These are phyloP conservation scores for Philhelius pedissequus DNA, from an alignment of 2,888 invertebrate genomes.

Conservation along the genomic window DNA sequence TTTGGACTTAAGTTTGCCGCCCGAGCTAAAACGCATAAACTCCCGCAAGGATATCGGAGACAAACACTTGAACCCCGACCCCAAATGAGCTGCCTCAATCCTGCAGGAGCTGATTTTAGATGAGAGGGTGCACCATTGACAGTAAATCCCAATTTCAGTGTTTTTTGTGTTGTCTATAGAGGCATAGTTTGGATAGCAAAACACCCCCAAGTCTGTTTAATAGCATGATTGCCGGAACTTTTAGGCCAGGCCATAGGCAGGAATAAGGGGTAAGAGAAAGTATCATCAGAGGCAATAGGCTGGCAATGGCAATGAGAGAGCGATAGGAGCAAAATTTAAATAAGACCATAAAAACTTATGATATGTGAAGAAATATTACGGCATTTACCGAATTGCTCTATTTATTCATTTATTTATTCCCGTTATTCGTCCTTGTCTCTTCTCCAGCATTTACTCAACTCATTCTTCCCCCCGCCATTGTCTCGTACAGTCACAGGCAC, in stretches of 20 bases:
- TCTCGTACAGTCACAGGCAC: no score
- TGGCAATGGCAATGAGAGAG: constrained; percentile 45
- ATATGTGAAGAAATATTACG: constrained; percentile 78
- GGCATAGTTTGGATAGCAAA: neutral
- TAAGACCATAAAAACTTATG: constrained; percentile 78
- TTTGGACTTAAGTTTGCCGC: constrained; percentile 55
- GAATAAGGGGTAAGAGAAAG: neutral
- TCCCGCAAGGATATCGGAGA: constrained; percentile 61
- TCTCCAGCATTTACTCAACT: neutral
- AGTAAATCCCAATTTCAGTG: constrained; percentile 56
- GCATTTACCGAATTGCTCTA: constrained; percentile 72
- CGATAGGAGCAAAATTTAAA: constrained; percentile 71
- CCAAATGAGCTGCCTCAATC: neutral
- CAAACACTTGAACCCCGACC: constrained; percentile 58
- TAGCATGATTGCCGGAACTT: constrained; percentile 55
- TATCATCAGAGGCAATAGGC: constrained; percentile 20
- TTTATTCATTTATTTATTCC: constrained; percentile 70
- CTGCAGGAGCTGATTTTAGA: no score
- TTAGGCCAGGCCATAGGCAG: constrained; percentile 24
- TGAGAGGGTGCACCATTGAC: constrained; percentile 51
- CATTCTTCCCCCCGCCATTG: neutral
- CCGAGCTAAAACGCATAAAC: constrained; percentile 57
- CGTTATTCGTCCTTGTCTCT: constrained; percentile 46
- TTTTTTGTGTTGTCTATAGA: neutral
- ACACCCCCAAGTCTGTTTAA: constrained; percentile 18